Percentiles rank a stretch among this genome's conserved stretches.
phyloP scores from a whole-genome alignment of 2,888 invertebrate genomes.

The Sisyra nigra region DNA sequence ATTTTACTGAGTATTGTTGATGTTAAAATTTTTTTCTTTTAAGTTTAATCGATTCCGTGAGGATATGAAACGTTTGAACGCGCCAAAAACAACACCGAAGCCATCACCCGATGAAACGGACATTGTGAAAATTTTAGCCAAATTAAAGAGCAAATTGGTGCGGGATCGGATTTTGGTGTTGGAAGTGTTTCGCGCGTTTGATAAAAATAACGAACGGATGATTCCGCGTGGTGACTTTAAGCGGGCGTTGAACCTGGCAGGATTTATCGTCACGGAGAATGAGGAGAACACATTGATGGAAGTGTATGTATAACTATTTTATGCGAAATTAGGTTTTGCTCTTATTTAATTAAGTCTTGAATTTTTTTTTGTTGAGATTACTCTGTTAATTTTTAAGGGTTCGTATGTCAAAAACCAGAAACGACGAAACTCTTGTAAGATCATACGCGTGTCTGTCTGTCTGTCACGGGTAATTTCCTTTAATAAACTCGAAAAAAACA shows the following conservation, averaged over 20 bases:
- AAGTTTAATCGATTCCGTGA: constrained; percentile 24
- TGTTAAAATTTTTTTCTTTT: constrained; percentile 10
- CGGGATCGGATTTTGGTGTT: constrained; percentile 46
- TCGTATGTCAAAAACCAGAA: too few relatives aligned
- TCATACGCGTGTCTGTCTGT: too few relatives aligned
- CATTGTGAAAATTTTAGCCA: constrained; percentile 54
- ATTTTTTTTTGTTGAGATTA: too few relatives aligned
- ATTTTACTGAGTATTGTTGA: not conserved
- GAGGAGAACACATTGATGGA: constrained; percentile 57
- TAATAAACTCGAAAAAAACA: not conserved
- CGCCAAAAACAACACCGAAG: constrained; percentile 19
- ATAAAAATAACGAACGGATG: constrained; percentile 42
- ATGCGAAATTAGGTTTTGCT: not conserved
- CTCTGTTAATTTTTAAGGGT: too few relatives aligned
- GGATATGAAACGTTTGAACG: constrained; percentile 24
- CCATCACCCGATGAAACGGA: constrained; percentile 35
- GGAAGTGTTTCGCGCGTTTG: constrained; percentile 51
- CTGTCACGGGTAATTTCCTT: not conserved
- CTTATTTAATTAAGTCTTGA: too few relatives aligned
- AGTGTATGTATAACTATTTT: constrained; percentile 35
- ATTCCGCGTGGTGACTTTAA: constrained; percentile 51
- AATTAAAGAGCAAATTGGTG: constrained; percentile 56
- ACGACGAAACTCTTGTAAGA: too few relatives aligned
- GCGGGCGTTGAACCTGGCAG: constrained; percentile 48
- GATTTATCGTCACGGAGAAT: constrained; percentile 43